These are phyloP conservation scores for Drosophila littoralis DNA, from an alignment of 1,140 invertebrate genomes.

Conservation along the genomic window DNA sequence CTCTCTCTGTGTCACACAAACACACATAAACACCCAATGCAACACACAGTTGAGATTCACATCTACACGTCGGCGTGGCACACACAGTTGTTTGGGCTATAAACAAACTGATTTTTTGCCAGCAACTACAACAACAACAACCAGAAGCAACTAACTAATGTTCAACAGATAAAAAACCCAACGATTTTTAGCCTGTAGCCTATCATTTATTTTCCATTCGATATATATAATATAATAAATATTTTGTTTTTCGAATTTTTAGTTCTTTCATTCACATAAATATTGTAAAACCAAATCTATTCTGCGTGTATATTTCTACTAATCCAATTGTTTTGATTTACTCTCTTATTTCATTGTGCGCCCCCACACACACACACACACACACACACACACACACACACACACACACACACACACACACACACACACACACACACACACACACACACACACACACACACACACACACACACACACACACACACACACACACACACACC, in stretches of 20 bases:
- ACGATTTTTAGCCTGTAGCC: slow-evolving; percentile 42
- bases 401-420: slow-evolving; percentile 7
- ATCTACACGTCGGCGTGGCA: slow-evolving; percentile 52
- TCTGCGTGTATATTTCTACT: slow-evolving; percentile 62
- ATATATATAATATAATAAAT: slow-evolving; percentile 11
- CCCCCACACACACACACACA: slow-evolving; percentile 38
- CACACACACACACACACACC: slow-evolving; percentile 15
- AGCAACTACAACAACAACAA: slow-evolving; percentile 10
- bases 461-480: slow-evolving; percentile 30
- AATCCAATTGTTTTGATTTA: slow-evolving; percentile 73
- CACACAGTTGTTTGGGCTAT: slow-evolving; percentile 48
- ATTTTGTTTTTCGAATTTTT: slow-evolving; percentile 45
- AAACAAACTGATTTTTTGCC: slow-evolving; percentile 5
- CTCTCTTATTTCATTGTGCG: slow-evolving; percentile 78
- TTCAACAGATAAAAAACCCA: slow-evolving; percentile 37
- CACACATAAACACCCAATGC: slow-evolving; percentile 13
- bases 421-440: neutral
- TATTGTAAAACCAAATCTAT: slow-evolving; percentile 46
- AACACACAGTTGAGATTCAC: slow-evolving; percentile 27
- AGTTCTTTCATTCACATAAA: slow-evolving; percentile 41
- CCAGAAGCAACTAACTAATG: slow-evolving; percentile 21
- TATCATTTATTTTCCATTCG: slow-evolving; percentile 29
- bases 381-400: slow-evolving; percentile 12
- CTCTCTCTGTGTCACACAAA: neutral
- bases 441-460: slow-evolving; percentile 12